Evolutionary conservation across 2,113 vertebrate species (phyloP).

Genomic region (Lanius collurio): DNA sequence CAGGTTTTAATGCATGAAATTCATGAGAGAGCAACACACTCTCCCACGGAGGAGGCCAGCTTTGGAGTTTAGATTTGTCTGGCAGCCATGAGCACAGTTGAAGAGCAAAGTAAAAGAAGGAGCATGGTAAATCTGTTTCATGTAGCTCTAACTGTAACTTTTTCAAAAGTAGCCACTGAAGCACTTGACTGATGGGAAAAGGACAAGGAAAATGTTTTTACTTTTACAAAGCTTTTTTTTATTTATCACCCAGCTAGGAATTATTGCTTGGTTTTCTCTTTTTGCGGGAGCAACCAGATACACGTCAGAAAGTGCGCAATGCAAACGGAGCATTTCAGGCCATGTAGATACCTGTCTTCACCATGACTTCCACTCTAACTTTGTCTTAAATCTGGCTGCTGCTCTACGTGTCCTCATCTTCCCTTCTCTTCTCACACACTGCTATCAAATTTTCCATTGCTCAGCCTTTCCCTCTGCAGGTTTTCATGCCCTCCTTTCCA

Average conservation of each 20-base stretch:
- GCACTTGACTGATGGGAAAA: background rate
- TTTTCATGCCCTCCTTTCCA: background rate
- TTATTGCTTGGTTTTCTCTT: background rate
- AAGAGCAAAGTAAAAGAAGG: background rate
- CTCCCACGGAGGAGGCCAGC: accelerated
- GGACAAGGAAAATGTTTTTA: background rate
- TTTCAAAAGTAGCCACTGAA: background rate
- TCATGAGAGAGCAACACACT: accelerated
- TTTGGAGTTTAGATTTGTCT: background rate
- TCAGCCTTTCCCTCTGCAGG: background rate
- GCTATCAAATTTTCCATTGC: background rate
- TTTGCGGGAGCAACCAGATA: background rate
- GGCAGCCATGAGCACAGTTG: background rate
- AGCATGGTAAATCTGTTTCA: background rate
- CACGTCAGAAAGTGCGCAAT: background rate
- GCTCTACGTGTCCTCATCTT: background rate
- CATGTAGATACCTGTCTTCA: background rate
- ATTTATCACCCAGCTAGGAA: background rate
- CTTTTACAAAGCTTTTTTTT: background rate
- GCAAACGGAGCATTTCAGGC: accelerated
- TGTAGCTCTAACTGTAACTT: background rate
- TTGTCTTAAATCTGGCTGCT: background rate
- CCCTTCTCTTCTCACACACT: background rate
- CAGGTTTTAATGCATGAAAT: background rate
- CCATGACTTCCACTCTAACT: background rate